phyloP scores from a whole-genome alignment of 2,113 vertebrate species.

The Periophthalmus modestus region DNA sequence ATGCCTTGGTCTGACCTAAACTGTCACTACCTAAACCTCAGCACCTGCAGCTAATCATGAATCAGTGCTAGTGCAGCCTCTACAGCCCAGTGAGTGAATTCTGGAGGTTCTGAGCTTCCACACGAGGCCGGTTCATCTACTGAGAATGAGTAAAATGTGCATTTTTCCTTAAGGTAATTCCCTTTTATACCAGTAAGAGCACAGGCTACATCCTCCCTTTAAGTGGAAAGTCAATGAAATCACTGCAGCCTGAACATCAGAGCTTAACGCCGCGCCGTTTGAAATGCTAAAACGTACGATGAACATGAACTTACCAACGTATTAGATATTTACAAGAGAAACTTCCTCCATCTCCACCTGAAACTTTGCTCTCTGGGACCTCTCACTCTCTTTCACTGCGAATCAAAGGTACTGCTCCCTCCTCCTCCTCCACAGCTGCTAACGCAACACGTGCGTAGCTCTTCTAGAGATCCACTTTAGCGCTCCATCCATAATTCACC shows the following conservation, averaged over 20 bases:
- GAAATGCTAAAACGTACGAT: neutral
- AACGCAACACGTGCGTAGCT: slow-evolving; percentile 52
- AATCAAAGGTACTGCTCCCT: slow-evolving; percentile 29
- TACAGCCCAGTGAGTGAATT: too few species aligned
- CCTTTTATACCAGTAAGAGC: too few species aligned
- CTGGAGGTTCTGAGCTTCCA: too few species aligned
- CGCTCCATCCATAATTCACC: slow-evolving; percentile 71
- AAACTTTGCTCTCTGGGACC: slow-evolving; percentile 24
- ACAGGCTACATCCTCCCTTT: neutral
- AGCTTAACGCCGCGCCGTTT: neutral
- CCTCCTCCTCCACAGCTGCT: neutral
- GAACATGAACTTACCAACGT: neutral
- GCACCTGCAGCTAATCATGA: too few species aligned
- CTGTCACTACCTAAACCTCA: too few species aligned
- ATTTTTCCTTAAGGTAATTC: neutral
- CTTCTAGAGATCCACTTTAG: slow-evolving; percentile 66
- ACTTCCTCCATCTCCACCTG: slow-evolving; percentile 29
- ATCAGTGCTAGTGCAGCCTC: too few species aligned
- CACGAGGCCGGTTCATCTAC: too few species aligned
- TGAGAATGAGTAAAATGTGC: neutral
- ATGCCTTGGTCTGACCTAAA: too few species aligned
- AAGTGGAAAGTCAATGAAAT: neutral
- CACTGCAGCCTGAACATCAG: neutral
- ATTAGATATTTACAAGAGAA: neutral
- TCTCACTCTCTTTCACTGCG: neutral